Evolutionary conservation across 2,888 invertebrate species (phyloP).

Genomic region (Pammene fasciana): DNA sequence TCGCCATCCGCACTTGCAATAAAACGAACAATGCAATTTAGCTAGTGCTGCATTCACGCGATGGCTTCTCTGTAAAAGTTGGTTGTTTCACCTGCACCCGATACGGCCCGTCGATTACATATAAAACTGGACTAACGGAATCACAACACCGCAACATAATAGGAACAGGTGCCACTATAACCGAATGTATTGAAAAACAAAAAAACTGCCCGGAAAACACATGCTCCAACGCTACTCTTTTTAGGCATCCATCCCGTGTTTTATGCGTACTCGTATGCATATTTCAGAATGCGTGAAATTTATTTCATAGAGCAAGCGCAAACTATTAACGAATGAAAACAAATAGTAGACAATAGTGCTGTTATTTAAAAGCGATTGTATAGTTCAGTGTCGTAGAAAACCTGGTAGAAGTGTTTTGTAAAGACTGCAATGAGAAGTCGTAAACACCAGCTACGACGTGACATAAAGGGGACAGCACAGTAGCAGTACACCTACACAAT

Average conservation of each 20-base stretch:
- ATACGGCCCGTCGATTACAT: constrained; percentile 56
- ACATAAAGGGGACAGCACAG: constrained; percentile 51
- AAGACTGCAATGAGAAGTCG: constrained; percentile 6
- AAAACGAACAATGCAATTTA: constrained; percentile 82
- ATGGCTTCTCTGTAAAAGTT: constrained; percentile 70
- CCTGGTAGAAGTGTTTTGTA: no score
- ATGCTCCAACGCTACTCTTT: constrained; percentile 41
- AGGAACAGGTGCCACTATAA: constrained; percentile 47
- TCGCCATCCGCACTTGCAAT: constrained; percentile 76
- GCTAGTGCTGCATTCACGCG: constrained; percentile 74
- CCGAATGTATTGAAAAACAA: constrained; percentile 46
- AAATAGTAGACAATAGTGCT: neutral
- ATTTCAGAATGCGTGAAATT: constrained; percentile 31
- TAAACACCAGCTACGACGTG: constrained; percentile 16
- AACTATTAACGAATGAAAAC: neutral
- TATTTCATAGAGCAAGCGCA: constrained; percentile 16
- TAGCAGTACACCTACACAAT: constrained; percentile 52
- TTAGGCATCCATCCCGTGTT: constrained; percentile 27
- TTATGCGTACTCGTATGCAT: constrained; percentile 25
- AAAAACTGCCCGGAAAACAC: constrained; percentile 45
- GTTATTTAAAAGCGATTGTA: no score
- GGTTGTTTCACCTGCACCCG: constrained; percentile 47
- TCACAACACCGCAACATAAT: constrained; percentile 52
- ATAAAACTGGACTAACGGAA: constrained; percentile 57
- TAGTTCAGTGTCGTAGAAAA: no score